Evolutionary conservation across 2,113 vertebrate genomes (phyloP).

Genomic region (Thunnus thynnus): DNA sequence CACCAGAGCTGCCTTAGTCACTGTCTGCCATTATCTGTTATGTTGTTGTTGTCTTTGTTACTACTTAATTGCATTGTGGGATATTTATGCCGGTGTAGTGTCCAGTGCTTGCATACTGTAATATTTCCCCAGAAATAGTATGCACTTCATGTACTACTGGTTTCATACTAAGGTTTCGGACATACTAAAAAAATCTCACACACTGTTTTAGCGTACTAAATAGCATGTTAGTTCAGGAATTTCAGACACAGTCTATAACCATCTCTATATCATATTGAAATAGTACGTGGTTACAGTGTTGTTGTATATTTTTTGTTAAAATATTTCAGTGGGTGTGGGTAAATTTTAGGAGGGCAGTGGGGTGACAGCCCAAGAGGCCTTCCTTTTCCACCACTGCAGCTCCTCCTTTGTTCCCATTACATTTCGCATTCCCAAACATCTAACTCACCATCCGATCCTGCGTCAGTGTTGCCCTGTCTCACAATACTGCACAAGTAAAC

Average conservation of each 20-base stretch:
- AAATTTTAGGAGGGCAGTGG: constrained; percentile 56
- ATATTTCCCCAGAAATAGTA: too few species aligned
- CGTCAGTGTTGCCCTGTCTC: constrained; percentile 63
- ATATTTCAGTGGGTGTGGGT: constrained; percentile 37
- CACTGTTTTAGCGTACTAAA: too few species aligned
- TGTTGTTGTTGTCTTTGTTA: too few species aligned
- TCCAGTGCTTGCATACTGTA: too few species aligned
- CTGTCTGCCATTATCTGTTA: too few species aligned
- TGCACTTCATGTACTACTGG: too few species aligned
- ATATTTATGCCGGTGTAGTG: too few species aligned
- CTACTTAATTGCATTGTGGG: too few species aligned
- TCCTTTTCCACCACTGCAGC: constrained; percentile 55
- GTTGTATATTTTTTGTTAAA: neutral
- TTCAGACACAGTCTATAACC: neutral
- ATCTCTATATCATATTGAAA: neutral
- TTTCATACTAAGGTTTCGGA: too few species aligned
- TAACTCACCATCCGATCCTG: constrained; percentile 59
- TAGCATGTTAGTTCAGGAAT: too few species aligned
- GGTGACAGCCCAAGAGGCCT: constrained; percentile 71
- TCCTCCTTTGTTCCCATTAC: constrained; percentile 73
- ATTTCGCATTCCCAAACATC: constrained; percentile 75
- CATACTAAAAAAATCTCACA: too few species aligned
- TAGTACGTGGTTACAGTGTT: neutral
- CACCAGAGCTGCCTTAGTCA: too few species aligned
- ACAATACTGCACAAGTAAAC: constrained; percentile 22